These are phyloP conservation scores for Beris chalybata DNA, from an alignment of 2,888 invertebrate genomes.

Conservation along the genomic window DNA sequence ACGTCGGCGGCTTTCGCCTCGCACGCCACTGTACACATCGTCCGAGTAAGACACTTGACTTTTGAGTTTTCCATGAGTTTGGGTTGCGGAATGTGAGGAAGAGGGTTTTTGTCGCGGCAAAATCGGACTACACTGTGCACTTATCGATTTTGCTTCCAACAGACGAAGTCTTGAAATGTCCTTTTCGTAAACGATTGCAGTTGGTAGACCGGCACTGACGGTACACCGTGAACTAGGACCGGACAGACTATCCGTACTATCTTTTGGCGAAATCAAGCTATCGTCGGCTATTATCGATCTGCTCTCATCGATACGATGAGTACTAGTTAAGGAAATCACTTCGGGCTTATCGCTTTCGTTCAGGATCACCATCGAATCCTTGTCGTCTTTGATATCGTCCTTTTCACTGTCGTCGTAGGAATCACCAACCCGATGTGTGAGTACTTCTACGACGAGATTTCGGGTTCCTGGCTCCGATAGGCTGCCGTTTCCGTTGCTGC, in stretches of 20 bases:
- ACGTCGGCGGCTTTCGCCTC: constrained; percentile 33
- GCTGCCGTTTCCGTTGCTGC: constrained; percentile 48
- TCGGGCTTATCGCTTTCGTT: constrained; percentile 32
- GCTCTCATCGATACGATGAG: constrained; percentile 34
- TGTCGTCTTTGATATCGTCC: constrained; percentile 31
- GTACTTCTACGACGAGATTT: constrained; percentile 50
- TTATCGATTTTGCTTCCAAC: constrained; percentile 55
- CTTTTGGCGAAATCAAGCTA: constrained; percentile 52
- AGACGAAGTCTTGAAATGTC: constrained; percentile 48
- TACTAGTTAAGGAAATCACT: constrained; percentile 30
- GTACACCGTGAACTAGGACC: constrained; percentile 55
- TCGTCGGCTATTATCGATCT: constrained; percentile 45
- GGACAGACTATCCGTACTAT: constrained; percentile 54
- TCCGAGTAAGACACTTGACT: constrained; percentile 53
- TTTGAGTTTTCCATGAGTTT: constrained; percentile 41
- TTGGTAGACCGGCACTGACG: constrained; percentile 52
- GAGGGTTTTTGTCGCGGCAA: constrained; percentile 42
- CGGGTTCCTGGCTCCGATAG: constrained; percentile 40
- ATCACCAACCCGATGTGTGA: constrained; percentile 47
- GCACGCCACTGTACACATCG: constrained; percentile 38
- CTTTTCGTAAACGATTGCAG: constrained; percentile 47
- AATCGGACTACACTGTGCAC: constrained; percentile 56
- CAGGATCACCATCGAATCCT: constrained; percentile 10
- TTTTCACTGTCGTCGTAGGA: constrained; percentile 40
- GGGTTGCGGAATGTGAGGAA: constrained; percentile 9